Evolutionary conservation across 2,888 invertebrate genomes (phyloP).

Genomic region (Phymatocera aterrima): DNA sequence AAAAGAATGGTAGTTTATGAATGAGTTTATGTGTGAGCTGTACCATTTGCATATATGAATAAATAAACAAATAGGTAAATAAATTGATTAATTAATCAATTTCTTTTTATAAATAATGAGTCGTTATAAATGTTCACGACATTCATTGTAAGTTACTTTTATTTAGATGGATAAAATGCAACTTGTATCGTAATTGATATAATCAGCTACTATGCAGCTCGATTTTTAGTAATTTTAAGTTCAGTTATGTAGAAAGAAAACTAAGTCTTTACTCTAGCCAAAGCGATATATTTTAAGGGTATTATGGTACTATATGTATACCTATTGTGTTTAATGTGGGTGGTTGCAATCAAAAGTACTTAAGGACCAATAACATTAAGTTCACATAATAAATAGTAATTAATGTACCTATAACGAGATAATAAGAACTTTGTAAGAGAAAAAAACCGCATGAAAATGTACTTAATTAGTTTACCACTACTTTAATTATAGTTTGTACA

Average conservation of each 20-base stretch:
- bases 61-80: no score
- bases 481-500: constrained; percentile 23
- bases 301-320: no score
- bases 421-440: constrained; percentile 29
- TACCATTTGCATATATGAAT: constrained; percentile 5
- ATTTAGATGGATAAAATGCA: background rate
- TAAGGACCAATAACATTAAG: constrained; percentile 46
- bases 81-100: background rate
- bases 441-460: constrained; percentile 21
- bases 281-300: no score
- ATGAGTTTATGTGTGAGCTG: background rate
- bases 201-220: background rate
- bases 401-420: constrained; percentile 19
- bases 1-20: no score
- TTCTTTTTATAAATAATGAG: constrained; percentile 21
- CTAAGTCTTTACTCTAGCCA: constrained; percentile 42
- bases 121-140: background rate
- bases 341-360: constrained; percentile 47
- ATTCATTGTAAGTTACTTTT: constrained; percentile 12
- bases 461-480: constrained; percentile 40
- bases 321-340: constrained; percentile 22
- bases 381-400: background rate
- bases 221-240: background rate
- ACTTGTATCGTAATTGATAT: background rate
- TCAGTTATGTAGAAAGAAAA: constrained; percentile 6